These are phyloP conservation scores for Tillus elongatus DNA, from an alignment of 2,888 invertebrate genomes.

Conservation along the genomic window DNA sequence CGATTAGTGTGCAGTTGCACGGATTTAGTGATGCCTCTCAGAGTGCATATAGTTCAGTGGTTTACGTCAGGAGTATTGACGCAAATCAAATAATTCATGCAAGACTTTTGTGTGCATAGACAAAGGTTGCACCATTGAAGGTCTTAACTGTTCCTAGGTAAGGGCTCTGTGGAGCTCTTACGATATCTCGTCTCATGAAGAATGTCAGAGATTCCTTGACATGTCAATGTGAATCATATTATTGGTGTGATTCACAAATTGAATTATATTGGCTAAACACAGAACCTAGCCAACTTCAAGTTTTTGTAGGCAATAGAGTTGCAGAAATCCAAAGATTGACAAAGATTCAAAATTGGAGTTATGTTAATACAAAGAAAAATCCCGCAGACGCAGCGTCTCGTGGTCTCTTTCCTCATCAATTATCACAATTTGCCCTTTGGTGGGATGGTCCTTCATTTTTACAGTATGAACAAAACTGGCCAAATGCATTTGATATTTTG, in stretches of 20 bases:
- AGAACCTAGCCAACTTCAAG: neutral
- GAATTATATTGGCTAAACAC: neutral
- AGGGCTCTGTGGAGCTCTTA: slow-evolving; percentile 5
- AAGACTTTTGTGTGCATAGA: neutral
- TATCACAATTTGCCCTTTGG: slow-evolving; percentile 1
- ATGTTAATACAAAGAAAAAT: slow-evolving; percentile 8
- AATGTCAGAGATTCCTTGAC: neutral
- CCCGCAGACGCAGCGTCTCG: slow-evolving; percentile 3
- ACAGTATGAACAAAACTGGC: slow-evolving; percentile 5
- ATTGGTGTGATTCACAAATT: slow-evolving; percentile 5
- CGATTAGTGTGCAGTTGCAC: neutral
- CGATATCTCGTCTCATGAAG: neutral
- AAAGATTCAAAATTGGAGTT: neutral
- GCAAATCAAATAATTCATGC: too few species aligned
- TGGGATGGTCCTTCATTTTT: slow-evolving; percentile 5
- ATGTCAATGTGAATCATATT: neutral
- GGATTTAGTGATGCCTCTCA: slow-evolving; percentile 5
- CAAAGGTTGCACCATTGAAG: slow-evolving; percentile 5
- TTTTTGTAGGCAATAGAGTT: slow-evolving; percentile 8
- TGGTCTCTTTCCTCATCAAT: neutral
- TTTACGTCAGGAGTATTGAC: neutral
- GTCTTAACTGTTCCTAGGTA: slow-evolving; percentile 1
- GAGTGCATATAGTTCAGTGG: neutral
- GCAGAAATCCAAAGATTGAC: slow-evolving; percentile 6
- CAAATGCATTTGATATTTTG: neutral